Percentiles rank a stretch among this genome's conserved stretches.
phyloP scores from a whole-genome alignment of 2,888 invertebrate species.

The Nomada goodeniana region DNA sequence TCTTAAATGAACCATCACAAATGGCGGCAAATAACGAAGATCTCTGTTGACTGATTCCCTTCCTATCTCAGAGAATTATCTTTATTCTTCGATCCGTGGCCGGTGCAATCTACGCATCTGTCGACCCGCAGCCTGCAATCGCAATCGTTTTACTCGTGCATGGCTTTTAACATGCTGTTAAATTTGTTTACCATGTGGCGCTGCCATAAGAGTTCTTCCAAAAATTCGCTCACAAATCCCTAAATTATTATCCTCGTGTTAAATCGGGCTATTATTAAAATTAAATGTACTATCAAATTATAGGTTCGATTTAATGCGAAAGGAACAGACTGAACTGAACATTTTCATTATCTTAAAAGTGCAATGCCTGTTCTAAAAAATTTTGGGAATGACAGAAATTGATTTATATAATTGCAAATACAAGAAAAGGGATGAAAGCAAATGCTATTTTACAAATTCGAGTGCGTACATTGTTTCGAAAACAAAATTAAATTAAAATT shows the following conservation, averaged over 20 bases:
- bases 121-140: slow-evolving; percentile 41
- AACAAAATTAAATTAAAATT: background rate
- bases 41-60: slow-evolving; percentile 54
- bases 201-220: background rate
- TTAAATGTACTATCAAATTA: no score
- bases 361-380: no score
- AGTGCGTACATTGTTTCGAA: no score
- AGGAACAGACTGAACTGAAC: no score
- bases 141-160: slow-evolving; percentile 10
- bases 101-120: slow-evolving; percentile 60
- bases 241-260: background rate
- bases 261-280: background rate
- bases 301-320: no score
- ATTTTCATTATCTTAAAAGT: no score
- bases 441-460: no score
- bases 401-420: no score
- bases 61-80: slow-evolving; percentile 64
- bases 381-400: no score
- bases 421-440: no score
- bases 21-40: slow-evolving; percentile 53
- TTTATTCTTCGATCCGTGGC: slow-evolving; percentile 54
- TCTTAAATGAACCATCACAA: slow-evolving; percentile 49
- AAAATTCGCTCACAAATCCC: background rate
- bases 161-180: background rate
- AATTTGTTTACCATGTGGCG: background rate